Base-by-base conservation (phyloP, 2,888 invertebrate species). In the Phaedon cochleariae region DNA sequence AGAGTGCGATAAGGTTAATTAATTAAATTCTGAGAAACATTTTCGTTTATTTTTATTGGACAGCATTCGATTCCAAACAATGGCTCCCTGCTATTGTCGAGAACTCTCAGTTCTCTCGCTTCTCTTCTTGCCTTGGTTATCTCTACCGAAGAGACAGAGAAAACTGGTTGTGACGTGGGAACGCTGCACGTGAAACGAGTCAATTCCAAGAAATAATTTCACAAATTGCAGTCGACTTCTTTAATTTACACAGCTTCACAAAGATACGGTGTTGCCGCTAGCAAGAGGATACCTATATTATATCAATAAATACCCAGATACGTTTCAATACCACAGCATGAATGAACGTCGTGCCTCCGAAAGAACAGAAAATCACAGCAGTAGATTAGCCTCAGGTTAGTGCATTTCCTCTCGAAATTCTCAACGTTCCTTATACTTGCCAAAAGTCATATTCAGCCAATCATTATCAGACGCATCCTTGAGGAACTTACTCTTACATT, bases 161-260 rank as follows among this genome's bases (percentile, higher is more conserved):
- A 53, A 59, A 62, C 62, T 37, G 62, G 62, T 65, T 48, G 15
- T 45, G 65, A 65, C 62, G 65, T 65, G 62, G 62, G 53, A 53
- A 53, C 21, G 37, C 31, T 53, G 65, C 58, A 65, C 59, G 59
- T 54, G 60, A 59, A 52, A 59, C 59, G 53, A 57, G 57, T 76
- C 76, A 79, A 80, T 82, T 82, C 83, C 78, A 70, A 80, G 82
- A 83, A 83, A 81, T 82, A 82, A 83, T 83, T 83, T 83, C 83
- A 83, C 83, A 83, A 83, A 83, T 83, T 83, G 82, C 80, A 77
- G 78, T 79, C 80, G 79, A 80, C 80, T 80, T 80, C 78, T 79
- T 80, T 79, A 80, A 80, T 80, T 79, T 78, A 79, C 78, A 71
- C 60, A 66, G 41, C 41, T 41, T 41, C 41, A 62, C 59, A 26